A percentile compares a stretch with the other conserved stretches of the same genome.
These are phyloP conservation scores for Philotrypesis tridentata DNA, from an alignment of 1,140 invertebrate genomes.

Conservation along the genomic window DNA sequence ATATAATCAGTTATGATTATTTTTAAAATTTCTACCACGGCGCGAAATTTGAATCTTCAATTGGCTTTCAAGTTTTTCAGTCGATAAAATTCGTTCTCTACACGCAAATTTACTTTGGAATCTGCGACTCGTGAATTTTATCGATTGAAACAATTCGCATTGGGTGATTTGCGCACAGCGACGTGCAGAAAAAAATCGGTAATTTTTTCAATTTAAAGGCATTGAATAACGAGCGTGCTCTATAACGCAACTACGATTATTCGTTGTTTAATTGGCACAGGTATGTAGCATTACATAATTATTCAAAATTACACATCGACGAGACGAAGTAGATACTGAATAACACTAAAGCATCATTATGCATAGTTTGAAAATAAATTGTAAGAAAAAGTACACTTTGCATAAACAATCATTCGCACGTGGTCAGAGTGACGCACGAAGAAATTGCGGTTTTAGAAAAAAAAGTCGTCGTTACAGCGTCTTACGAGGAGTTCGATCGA, in stretches of 20 bases:
- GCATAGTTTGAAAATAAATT: not conserved
- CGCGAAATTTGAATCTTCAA: too few species aligned
- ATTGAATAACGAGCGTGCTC: slow-evolving; percentile 17
- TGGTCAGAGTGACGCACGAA: not conserved
- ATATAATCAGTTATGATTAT: too few species aligned
- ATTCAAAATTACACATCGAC: not conserved
- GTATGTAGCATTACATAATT: slow-evolving; percentile 7
- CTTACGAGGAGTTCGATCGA: too few species aligned
- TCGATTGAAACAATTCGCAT: not conserved
- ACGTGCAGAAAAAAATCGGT: slow-evolving; percentile 26
- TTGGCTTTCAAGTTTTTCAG: too few species aligned
- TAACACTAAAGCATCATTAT: slow-evolving; percentile 1
- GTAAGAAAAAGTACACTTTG: not conserved
- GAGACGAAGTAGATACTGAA: not conserved
- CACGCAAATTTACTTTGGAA: too few species aligned
- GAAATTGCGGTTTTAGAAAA: not conserved
- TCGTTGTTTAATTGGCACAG: slow-evolving; percentile 5
- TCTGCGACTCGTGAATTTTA: not conserved
- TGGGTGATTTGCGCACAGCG: not conserved
- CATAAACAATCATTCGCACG: not conserved
- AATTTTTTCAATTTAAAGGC: not conserved
- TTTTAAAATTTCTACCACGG: too few species aligned
- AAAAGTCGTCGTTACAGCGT: not conserved
- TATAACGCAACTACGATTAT: slow-evolving; percentile 21
- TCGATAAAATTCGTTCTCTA: slow-evolving; percentile 1